Base-by-base conservation (phyloP, 2,113 vertebrate genomes). In the Paramormyrops kingsleyae region DNA sequence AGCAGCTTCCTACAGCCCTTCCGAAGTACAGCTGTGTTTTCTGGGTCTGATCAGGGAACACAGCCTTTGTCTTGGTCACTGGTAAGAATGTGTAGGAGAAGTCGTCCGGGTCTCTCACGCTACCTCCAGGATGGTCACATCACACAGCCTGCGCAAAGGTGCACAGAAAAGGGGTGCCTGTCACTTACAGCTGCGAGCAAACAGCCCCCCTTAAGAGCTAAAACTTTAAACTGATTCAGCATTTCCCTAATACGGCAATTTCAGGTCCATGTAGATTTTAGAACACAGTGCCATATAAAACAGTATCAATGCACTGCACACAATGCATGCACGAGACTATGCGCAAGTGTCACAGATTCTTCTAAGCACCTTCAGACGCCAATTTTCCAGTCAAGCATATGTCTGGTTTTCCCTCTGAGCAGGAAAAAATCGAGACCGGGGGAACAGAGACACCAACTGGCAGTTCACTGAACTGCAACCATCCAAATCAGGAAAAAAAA, bases 381-480 rank as follows among this genome's bases (percentile, higher is more conserved):
- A 46, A n/a, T 39, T 31, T 53, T 53, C 27, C 47, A 87, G n/a
- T 35, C 13, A 88, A 59, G 50, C 47, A 39, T 5, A 56, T 31
- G 49, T 27, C 31, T 44, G 74, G 31, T 46, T 89, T 46, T 83
- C 77, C 15, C 49, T 80, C 24, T 12, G 13, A 89, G 15, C 10
- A 50, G 49, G 49, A 39, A 19, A 31, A n/a, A 83, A n/a, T 27
- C 21, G 15, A 6, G 52, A 92, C 92, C 88, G 19, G 91, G 92
- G 52, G 89, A 92, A 96, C 90, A 93, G 93, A 77, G 95, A 96
- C 95, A 95, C 96, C 94, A 96, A 95, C 96, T 96, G 96, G 95
- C 35, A 89, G 88, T 93, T 92, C 91, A 62, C 89, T 92, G 94
- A 94, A 96, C 94, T 96, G 95, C 96, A 95, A 49, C 91, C 85